These are phyloP conservation scores for Meghimatium bilineatum DNA, from an alignment of 2,888 invertebrate species.

Conservation along the genomic window DNA sequence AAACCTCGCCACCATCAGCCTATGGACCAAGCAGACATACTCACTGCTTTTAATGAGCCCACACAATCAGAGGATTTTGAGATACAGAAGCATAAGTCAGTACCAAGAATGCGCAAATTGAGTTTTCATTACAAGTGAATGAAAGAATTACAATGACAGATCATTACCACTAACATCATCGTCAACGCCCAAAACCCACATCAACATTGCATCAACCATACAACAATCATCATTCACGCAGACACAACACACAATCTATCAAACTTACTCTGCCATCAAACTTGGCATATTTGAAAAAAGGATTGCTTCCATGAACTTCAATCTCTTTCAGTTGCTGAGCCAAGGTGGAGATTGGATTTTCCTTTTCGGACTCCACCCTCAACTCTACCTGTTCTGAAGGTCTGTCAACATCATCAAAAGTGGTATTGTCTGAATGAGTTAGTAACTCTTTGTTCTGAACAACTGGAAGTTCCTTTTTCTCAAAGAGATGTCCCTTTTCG, in stretches of 20 bases:
- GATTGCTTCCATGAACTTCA: constrained; percentile 87
- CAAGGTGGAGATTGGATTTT: constrained; percentile 75
- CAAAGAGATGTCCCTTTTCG: constrained; percentile 81
- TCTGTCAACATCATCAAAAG: not conserved
- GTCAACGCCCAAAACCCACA: too few species aligned
- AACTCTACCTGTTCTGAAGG: not conserved
- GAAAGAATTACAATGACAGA: too few species aligned
- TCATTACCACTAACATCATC: too few species aligned
- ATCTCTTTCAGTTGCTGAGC: constrained; percentile 87
- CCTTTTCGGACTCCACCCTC: not conserved
- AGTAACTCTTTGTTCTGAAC: not conserved
- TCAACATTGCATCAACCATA: too few species aligned
- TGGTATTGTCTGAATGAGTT: not conserved
- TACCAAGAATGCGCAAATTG: too few species aligned
- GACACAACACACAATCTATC: not conserved
- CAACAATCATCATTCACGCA: too few species aligned
- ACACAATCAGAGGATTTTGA: too few species aligned
- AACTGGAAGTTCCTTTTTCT: constrained; percentile 62
- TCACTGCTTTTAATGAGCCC: too few species aligned
- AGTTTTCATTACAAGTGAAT: too few species aligned
- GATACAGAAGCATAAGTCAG: too few species aligned
- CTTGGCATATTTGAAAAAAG: constrained; percentile 91
- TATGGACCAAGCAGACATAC: too few species aligned
- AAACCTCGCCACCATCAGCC: too few species aligned
- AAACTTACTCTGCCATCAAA: constrained; percentile 87